A percentile compares a stretch with the other conserved stretches of the same genome.
Evolutionary conservation across 1,140 invertebrate genomes (phyloP).

Genomic region (Drosophila bifasciata): DNA sequence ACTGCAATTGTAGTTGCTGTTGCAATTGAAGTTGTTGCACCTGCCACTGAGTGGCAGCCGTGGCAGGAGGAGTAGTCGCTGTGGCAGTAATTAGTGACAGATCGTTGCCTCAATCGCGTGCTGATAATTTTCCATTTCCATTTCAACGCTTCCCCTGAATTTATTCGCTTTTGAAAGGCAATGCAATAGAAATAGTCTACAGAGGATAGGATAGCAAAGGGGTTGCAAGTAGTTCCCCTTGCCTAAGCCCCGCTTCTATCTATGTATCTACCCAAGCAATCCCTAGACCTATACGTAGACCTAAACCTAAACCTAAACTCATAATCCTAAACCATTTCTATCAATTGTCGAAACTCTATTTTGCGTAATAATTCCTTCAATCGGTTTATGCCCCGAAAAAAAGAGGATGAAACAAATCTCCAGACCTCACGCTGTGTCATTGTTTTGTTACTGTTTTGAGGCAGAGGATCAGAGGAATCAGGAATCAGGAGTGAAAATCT

Average conservation of each 20-base stretch:
- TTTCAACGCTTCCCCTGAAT: conserved; percentile 64
- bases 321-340: conserved; percentile 16
- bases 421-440: conserved; percentile 64
- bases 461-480: conserved; percentile 30
- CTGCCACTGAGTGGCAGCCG: conserved; percentile 48
- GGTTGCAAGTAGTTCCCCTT: not conserved
- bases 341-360: conserved; percentile 60
- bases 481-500: conserved; percentile 36
- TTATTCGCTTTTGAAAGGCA: conserved; percentile 46
- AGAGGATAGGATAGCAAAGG: not conserved
- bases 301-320: not conserved
- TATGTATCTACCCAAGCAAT: not conserved
- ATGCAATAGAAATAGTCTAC: not conserved
- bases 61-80: not conserved
- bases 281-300: not conserved
- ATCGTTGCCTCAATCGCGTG: conserved; percentile 76
- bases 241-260: not conserved
- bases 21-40: conserved; percentile 47
- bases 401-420: conserved; percentile 9
- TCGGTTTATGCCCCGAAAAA: conserved; percentile 55
- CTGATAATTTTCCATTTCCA: conserved; percentile 68
- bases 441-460: conserved; percentile 35
- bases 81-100: conserved; percentile 78
- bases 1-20: conserved; percentile 45
- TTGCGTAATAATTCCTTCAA: conserved; percentile 76